Conservation (phyloP, 2,113 vertebrate species). For the Varanus komodoensis region DNA sequence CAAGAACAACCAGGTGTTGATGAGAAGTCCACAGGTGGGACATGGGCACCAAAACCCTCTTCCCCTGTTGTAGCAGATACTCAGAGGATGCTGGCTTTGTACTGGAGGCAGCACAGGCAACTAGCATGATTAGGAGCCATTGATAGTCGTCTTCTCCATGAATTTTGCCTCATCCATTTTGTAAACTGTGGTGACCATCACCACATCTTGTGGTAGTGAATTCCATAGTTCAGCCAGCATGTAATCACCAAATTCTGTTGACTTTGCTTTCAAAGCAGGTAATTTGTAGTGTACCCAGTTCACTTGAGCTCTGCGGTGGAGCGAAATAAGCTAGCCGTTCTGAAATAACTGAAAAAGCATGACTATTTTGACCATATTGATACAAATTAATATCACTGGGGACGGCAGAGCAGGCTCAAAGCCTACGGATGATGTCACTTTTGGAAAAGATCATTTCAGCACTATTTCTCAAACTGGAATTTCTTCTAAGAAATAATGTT, state of each 20-base stretch:
- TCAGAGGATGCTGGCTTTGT: background rate
- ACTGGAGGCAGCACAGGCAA: background rate
- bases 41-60: background rate
- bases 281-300: background rate
- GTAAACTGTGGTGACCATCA: background rate
- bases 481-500: background rate
- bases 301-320: background rate
- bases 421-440: background rate
- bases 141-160: background rate
- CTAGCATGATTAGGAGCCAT: background rate
- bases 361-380: background rate
- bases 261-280: background rate
- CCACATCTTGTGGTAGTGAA: background rate
- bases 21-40: background rate
- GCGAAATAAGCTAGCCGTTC: background rate
- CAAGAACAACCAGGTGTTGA: background rate
- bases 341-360: background rate
- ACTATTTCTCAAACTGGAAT: background rate
- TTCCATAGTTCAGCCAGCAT: background rate
- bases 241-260: background rate
- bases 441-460: background rate
- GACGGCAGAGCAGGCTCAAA: background rate
- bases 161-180: background rate
- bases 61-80: background rate
- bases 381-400: background rate